phyloP scores from a whole-genome alignment of 2,888 invertebrate species.

The Calephelis perditalis region DNA sequence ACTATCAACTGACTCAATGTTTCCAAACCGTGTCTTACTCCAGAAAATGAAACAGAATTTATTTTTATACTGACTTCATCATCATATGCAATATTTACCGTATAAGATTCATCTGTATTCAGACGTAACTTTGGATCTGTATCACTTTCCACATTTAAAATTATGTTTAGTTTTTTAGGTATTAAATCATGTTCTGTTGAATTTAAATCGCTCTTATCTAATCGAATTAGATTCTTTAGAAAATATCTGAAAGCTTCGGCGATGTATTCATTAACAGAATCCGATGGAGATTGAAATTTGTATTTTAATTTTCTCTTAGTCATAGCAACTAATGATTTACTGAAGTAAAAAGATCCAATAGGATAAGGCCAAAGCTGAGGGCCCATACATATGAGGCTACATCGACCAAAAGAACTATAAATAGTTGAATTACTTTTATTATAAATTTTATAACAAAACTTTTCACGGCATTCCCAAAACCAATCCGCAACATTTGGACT shows the following conservation, averaged over 20 bases:
- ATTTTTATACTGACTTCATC: slow-evolving; percentile 74
- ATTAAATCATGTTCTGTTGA: slow-evolving; percentile 32
- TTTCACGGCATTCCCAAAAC: slow-evolving; percentile 46
- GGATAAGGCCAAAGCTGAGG: slow-evolving; percentile 87
- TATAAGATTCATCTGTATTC: slow-evolving; percentile 85
- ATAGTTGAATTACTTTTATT: slow-evolving; percentile 23
- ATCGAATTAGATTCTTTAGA: slow-evolving; percentile 58
- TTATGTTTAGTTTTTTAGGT: slow-evolving; percentile 50
- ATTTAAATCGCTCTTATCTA: slow-evolving; percentile 56
- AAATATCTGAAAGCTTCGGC: slow-evolving; percentile 71
- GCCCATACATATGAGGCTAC: slow-evolving; percentile 83
- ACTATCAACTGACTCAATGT: slow-evolving; percentile 86
- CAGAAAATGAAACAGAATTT: slow-evolving; percentile 79
- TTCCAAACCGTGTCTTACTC: slow-evolving; percentile 85
- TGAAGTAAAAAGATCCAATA: slow-evolving; percentile 81
- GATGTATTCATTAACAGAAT: slow-evolving; percentile 42
- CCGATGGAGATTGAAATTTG: slow-evolving; percentile 58
- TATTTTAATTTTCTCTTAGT: slow-evolving; percentile 73
- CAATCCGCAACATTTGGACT: slow-evolving; percentile 23
- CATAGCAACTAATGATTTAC: slow-evolving; percentile 77
- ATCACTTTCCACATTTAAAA: slow-evolving; percentile 73
- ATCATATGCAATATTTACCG: slow-evolving; percentile 68
- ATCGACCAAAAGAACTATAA: slow-evolving; percentile 78
- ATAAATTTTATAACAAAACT: slow-evolving; percentile 45
- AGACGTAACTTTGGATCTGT: slow-evolving; percentile 77